These are phyloP conservation scores for Lumbricus terrestris DNA, from an alignment of 2,888 invertebrate species.

Conservation along the genomic window DNA sequence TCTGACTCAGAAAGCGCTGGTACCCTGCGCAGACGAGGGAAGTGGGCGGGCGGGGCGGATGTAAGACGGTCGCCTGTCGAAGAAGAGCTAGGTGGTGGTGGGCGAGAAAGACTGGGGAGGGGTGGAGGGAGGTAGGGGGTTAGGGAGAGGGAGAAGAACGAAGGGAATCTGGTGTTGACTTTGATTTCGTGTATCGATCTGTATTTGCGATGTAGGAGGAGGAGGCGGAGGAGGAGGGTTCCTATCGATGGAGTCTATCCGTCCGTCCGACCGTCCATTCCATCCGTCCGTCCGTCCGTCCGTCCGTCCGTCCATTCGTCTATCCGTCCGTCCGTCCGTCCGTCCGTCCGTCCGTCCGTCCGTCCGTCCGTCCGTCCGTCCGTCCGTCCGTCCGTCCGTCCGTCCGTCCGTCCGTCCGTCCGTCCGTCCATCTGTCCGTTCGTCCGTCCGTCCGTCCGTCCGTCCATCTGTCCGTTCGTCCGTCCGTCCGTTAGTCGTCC, in stretches of 20 bases:
- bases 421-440: too few species aligned
- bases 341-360: too few species aligned
- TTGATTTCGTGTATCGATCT: not conserved
- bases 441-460: too few species aligned
- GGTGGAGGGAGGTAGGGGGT: not conserved
- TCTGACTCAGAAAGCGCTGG: not conserved
- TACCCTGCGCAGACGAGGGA: not conserved
- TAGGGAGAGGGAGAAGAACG: not conserved
- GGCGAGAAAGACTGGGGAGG: not conserved
- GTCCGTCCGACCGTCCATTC: not conserved
- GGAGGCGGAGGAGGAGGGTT: too few species aligned
- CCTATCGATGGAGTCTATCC: not conserved
- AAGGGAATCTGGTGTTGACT: not conserved
- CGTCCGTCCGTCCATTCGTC: not conserved
- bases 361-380: too few species aligned
- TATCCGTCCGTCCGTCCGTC: too few species aligned
- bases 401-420: too few species aligned
- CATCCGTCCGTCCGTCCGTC: not conserved
- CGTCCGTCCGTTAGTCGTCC: too few species aligned
- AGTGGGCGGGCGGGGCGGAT: not conserved
- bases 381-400: too few species aligned
- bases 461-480: too few species aligned
- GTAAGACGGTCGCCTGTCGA: constrained; percentile 3
- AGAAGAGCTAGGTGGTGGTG: not conserved
- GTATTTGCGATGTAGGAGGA: not conserved